phyloP scores from a whole-genome alignment of 2,888 invertebrate genomes.

The Drosophila austrosaltans region DNA sequence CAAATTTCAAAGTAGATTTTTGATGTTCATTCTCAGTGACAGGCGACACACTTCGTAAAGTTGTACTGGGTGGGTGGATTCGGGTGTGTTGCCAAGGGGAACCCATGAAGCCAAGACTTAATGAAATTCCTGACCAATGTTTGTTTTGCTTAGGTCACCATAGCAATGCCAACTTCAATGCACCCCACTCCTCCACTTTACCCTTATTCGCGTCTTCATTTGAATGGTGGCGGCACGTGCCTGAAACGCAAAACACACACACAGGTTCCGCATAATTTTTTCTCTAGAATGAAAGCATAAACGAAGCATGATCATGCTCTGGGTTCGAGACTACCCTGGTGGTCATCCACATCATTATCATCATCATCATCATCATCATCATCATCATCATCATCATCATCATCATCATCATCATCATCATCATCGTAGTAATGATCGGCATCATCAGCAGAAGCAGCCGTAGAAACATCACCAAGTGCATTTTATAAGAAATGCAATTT shows the following conservation, averaged over 20 bases:
- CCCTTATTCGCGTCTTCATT: constrained; percentile 15
- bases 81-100: constrained; percentile 39
- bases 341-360: constrained; percentile 51
- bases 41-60: constrained; percentile 73
- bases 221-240: constrained; percentile 64
- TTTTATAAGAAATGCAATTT: constrained; percentile 53
- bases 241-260: constrained; percentile 58
- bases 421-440: background rate
- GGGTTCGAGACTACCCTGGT: constrained; percentile 59
- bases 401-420: constrained; percentile 12
- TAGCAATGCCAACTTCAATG: constrained; percentile 50
- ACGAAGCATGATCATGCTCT: constrained; percentile 53
- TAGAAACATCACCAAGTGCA: constrained; percentile 25
- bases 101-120: constrained; percentile 39
- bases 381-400: constrained; percentile 34
- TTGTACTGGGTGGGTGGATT: constrained; percentile 60
- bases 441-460: constrained; percentile 10
- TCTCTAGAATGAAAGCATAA: constrained; percentile 75
- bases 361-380: constrained; percentile 5
- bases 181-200: background rate
- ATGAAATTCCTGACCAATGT: constrained; percentile 77
- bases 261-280: constrained; percentile 74
- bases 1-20: constrained; percentile 44
- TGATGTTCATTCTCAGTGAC: constrained; percentile 76
- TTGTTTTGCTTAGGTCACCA: constrained; percentile 71